phyloP scores from a whole-genome alignment of 1,140 invertebrate genomes.

The Cheumatopsyche charites region DNA sequence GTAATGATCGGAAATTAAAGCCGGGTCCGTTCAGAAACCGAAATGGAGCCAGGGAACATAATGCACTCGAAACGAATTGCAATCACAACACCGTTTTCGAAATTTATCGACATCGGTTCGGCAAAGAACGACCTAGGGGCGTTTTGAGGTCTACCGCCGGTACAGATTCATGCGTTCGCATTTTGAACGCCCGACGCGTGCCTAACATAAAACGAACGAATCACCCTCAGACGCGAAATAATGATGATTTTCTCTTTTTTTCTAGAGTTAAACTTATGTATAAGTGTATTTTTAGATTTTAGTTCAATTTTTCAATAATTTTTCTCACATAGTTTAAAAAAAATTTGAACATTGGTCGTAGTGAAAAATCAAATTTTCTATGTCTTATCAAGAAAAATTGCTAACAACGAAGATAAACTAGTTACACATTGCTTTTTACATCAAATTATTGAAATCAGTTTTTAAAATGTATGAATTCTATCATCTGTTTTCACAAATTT shows the following conservation, averaged over 20 bases:
- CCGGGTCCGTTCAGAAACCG: constrained; percentile 10
- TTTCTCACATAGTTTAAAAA: too few relatives aligned
- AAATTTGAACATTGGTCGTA: too few relatives aligned
- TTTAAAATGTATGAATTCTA: too few relatives aligned
- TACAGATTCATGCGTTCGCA: constrained; percentile 32
- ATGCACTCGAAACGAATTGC: constrained; percentile 43
- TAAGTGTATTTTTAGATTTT: too few relatives aligned
- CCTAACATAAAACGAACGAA: constrained; percentile 25
- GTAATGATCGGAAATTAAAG: constrained; percentile 47
- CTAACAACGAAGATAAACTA: too few relatives aligned
- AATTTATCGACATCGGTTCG: constrained; percentile 44
- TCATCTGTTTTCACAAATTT: too few relatives aligned
- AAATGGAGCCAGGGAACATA: constrained; percentile 34
- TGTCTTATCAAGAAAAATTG: too few relatives aligned
- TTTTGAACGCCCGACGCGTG: constrained; percentile 19
- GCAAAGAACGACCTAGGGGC: constrained; percentile 3
- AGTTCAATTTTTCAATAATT: too few relatives aligned
- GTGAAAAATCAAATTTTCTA: too few relatives aligned
- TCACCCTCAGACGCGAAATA: background rate
- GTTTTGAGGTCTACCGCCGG: constrained; percentile 31
- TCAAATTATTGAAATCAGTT: too few relatives aligned
- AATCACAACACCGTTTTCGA: constrained; percentile 35
- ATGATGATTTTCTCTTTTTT: background rate
- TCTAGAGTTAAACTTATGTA: too few relatives aligned
- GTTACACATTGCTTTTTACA: too few relatives aligned